Percentiles rank a stretch among this genome's conserved stretches.
These are phyloP conservation scores for Polymixis flavicincta DNA, from an alignment of 2,888 invertebrate species.

Conservation along the genomic window DNA sequence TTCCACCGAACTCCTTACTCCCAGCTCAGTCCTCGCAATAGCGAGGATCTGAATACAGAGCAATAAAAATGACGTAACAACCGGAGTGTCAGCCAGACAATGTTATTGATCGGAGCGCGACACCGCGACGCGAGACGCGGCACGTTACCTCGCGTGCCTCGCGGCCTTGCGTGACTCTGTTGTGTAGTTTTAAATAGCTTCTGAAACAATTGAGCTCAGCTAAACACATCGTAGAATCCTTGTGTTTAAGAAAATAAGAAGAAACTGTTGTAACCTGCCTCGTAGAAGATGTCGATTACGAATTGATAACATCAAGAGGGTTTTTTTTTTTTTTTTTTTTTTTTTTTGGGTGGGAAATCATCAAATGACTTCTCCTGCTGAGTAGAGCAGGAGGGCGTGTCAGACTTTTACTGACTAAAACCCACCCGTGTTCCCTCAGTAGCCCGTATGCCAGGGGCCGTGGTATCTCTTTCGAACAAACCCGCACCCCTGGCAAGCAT, in stretches of 20 bases:
- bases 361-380: no score
- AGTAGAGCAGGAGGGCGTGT: no score
- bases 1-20: neutral
- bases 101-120: constrained; percentile 78
- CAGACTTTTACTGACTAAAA: no score
- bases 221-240: neutral
- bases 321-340: no score
- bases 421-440: no score
- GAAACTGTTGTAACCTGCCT: neutral
- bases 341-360: no score
- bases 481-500: no score
- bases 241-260: neutral
- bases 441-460: no score
- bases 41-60: no score
- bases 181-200: constrained; percentile 28
- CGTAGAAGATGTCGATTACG: neutral
- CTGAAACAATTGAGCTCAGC: constrained; percentile 15
- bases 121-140: constrained; percentile 29
- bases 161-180: neutral
- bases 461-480: no score
- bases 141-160: constrained; percentile 4
- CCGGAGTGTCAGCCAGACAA: constrained; percentile 76
- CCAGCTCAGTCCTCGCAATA: constrained; percentile 1
- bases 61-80: constrained; percentile 58
- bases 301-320: neutral